These are phyloP conservation scores for Solenodon paradoxus DNA, from an alignment of 2,113 vertebrate genomes.

Conservation along the genomic window DNA sequence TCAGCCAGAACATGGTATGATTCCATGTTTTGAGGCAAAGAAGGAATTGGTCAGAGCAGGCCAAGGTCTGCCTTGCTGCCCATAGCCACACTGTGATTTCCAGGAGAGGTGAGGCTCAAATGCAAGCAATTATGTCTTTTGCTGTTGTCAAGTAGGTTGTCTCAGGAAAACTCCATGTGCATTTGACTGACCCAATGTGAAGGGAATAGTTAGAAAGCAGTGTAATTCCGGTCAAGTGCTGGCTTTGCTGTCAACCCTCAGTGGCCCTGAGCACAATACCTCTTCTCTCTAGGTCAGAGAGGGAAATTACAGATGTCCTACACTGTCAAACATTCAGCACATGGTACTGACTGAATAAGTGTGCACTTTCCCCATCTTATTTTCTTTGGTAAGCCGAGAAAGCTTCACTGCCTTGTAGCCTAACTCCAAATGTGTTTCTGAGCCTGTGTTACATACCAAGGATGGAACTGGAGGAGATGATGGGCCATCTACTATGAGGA, in stretches of 20 bases:
- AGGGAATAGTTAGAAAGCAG: neutral
- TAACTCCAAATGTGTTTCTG: neutral
- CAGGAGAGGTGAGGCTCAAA: neutral
- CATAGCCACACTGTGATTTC: neutral
- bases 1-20: neutral
- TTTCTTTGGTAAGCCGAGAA: neutral
- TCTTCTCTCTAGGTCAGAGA: neutral
- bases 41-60: neutral
- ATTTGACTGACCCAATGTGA: neutral
- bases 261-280: neutral
- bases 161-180: neutral
- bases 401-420: neutral
- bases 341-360: neutral
- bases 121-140: too few species aligned
- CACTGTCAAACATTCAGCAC: neutral
- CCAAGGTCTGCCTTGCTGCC: neutral
- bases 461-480: neutral
- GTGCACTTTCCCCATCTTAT: neutral
- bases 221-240: neutral
- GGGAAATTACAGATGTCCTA: neutral
- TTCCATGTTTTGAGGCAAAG: neutral
- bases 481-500: neutral
- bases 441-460: neutral
- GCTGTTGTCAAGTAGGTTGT: neutral
- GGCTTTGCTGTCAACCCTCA: neutral